phyloP scores from a whole-genome alignment of 1,140 invertebrate species.

The Eriocheir sinensis region DNA sequence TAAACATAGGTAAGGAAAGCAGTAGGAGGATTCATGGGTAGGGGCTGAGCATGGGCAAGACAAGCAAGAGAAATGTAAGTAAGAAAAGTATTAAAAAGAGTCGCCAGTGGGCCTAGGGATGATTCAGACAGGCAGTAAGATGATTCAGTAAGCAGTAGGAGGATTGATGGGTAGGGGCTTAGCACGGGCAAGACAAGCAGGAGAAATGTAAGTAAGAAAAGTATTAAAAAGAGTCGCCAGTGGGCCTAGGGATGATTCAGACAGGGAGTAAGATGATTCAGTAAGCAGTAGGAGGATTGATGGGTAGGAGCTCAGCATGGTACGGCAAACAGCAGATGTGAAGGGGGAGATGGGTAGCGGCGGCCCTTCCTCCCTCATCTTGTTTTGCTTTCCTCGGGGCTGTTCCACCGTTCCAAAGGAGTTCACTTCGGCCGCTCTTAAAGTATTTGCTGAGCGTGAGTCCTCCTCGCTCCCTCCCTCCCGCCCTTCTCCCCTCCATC shows the following conservation, averaged over 20 bases:
- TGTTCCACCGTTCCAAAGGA: constrained; percentile 47
- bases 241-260: no score
- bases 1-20: background rate
- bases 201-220: background rate
- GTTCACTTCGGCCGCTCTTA: constrained; percentile 59
- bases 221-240: no score
- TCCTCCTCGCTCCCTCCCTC: background rate
- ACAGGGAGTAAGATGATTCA: background rate
- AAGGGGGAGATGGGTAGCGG: background rate
- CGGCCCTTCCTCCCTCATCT: background rate
- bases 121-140: background rate
- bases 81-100: no score
- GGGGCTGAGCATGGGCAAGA: background rate
- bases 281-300: background rate
- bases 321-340: background rate
- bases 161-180: background rate
- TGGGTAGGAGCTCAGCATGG: background rate
- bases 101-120: no score
- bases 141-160: background rate
- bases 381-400: constrained; percentile 14
- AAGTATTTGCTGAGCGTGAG: constrained; percentile 58
- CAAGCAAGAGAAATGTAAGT: background rate
- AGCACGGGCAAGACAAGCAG: background rate
- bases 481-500: background rate
- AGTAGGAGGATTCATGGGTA: background rate